Percentiles rank a stretch among this genome's conserved stretches.
These are phyloP conservation scores for Notospermus geniculatus DNA, from an alignment of 1,140 invertebrate genomes.

Conservation along the genomic window DNA sequence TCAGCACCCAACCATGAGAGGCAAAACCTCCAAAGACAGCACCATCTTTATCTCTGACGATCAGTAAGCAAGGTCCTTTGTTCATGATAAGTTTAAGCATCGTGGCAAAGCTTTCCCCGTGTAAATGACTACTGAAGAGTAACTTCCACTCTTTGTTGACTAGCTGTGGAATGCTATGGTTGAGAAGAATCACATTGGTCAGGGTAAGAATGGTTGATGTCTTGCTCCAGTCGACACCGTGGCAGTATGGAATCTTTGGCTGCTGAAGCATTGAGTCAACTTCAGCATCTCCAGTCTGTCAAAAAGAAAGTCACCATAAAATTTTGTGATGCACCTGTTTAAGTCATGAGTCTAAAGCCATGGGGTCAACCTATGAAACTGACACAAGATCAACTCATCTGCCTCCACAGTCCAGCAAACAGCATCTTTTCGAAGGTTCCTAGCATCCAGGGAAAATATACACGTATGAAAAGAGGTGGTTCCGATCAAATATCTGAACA, in stretches of 20 bases:
- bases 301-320: neutral
- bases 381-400: neutral
- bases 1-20: slow-evolving; percentile 69
- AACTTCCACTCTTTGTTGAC: slow-evolving; percentile 47
- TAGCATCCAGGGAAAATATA: slow-evolving; percentile 16
- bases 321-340: neutral
- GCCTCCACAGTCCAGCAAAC: too few relatives aligned
- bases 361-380: slow-evolving; percentile 27
- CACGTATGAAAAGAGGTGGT: too few relatives aligned
- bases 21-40: slow-evolving; percentile 87
- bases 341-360: slow-evolving; percentile 21
- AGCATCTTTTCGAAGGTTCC: neutral
- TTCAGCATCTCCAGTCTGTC: neutral
- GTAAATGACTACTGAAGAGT: slow-evolving; percentile 44
- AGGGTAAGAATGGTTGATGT: slow-evolving; percentile 28
- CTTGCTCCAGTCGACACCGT: slow-evolving; percentile 1
- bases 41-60: slow-evolving; percentile 69
- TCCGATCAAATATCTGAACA: too few relatives aligned
- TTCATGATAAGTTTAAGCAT: slow-evolving; percentile 38
- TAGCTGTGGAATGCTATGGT: slow-evolving; percentile 38
- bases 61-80: slow-evolving; percentile 47
- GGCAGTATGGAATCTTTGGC: slow-evolving; percentile 7
- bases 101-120: slow-evolving; percentile 54
- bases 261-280: neutral
- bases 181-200: slow-evolving; percentile 41